Conservation (phyloP, 37 sponge, comb jelly and placozoan genomes). For the Beroe forskalii region DNA sequence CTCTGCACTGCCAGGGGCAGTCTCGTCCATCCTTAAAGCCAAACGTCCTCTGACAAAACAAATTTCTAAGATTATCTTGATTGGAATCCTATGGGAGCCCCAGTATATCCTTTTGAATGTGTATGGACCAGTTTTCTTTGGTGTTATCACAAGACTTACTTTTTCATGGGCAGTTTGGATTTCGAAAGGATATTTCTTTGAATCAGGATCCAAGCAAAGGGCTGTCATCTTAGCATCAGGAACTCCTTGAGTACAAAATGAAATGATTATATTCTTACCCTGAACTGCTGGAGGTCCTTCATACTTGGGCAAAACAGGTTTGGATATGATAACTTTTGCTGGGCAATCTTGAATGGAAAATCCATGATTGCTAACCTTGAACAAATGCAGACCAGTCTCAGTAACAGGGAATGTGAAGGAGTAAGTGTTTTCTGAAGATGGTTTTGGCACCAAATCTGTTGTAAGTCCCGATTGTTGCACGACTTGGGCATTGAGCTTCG, state of each 20-base stretch:
- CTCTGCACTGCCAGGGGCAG: background rate
- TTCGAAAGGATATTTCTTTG: background rate
- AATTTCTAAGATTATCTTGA: background rate
- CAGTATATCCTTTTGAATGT: background rate
- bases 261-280: background rate
- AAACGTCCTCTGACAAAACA: background rate
- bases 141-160: background rate
- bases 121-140: slow-evolving; percentile 27
- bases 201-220: background rate
- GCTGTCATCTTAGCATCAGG: background rate
- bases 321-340: background rate
- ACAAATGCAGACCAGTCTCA: background rate
- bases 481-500: background rate
- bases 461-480: background rate
- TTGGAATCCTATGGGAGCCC: background rate
- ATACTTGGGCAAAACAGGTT: background rate
- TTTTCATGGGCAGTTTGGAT: background rate
- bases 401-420: background rate
- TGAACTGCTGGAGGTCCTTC: slow-evolving; percentile 27
- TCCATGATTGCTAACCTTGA: background rate
- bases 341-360: background rate
- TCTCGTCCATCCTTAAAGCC: background rate
- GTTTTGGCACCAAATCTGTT: background rate
- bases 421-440: background rate
- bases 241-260: slow-evolving; percentile 7